Evolutionary conservation across 2,113 vertebrate species (phyloP).

Genomic region (Campylomormyrus tamandua): DNA sequence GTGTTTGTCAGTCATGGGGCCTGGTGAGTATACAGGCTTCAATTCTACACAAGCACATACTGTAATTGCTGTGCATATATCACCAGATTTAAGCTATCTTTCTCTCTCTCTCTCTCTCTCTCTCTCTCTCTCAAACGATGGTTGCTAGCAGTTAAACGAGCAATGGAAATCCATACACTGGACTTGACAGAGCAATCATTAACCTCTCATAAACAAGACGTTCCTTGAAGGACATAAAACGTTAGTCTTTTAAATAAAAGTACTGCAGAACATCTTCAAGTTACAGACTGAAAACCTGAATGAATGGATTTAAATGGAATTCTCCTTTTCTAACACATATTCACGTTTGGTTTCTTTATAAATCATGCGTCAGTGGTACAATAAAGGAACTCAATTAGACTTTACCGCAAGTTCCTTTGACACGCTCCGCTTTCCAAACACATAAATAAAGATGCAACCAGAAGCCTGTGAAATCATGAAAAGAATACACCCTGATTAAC

Average conservation of each 20-base stretch:
- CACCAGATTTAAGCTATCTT: not conserved
- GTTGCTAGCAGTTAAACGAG: not conserved
- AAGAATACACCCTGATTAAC: conserved; percentile 30
- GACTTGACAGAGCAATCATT: not conserved
- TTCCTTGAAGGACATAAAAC: not conserved
- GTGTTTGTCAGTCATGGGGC: not conserved
- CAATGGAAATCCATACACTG: not conserved
- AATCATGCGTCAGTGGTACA: not conserved
- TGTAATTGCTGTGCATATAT: not conserved
- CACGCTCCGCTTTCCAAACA: conserved; percentile 36
- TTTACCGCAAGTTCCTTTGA: conserved; percentile 33
- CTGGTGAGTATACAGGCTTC: not conserved
- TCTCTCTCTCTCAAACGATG: not conserved
- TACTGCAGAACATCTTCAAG: not conserved
- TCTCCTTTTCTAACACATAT: not conserved
- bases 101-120: not conserved
- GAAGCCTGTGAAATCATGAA: conserved; percentile 49
- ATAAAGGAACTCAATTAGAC: conserved; percentile 35
- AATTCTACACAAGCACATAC: not conserved
- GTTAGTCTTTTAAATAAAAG: not conserved
- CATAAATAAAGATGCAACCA: conserved; percentile 41
- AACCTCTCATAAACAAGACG: not conserved
- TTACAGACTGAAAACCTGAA: not conserved
- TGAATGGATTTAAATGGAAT: not conserved
- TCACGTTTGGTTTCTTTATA: not conserved